Conservation (phyloP, 1,140 invertebrate species). For the Drosophila asahinai region DNA sequence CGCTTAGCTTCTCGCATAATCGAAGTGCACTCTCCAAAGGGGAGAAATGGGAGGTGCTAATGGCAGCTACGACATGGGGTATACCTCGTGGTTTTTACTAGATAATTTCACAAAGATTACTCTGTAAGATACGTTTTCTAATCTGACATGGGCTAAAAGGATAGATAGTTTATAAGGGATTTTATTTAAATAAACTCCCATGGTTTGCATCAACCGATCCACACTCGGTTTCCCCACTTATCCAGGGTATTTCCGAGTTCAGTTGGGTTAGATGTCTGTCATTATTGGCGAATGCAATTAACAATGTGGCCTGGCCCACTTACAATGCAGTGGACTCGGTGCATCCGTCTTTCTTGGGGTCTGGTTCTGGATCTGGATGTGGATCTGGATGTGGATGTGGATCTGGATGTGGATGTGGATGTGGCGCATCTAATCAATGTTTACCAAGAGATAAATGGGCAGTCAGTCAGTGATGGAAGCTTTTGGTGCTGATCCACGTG, state of each 20-base stretch:
- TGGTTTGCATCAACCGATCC: background rate
- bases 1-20: conserved; percentile 56
- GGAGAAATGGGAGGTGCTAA: background rate
- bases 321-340: conserved; percentile 13
- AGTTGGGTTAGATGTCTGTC: conserved; percentile 10
- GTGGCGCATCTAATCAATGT: conserved; percentile 61
- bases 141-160: background rate
- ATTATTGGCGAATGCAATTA: conserved; percentile 46
- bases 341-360: conserved; percentile 18
- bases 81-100: background rate
- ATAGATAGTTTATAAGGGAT: background rate
- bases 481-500: conserved; percentile 23
- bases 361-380: conserved; percentile 1
- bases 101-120: too few relatives aligned
- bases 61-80: background rate
- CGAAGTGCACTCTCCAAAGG: conserved; percentile 24
- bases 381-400: conserved; percentile 2
- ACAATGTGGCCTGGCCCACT: conserved; percentile 42
- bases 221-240: too few relatives aligned
- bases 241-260: conserved; percentile 13
- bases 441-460: conserved; percentile 62
- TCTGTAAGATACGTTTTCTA: background rate
- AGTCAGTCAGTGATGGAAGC: conserved; percentile 36
- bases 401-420: conserved; percentile 4
- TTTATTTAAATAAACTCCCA: too few relatives aligned